Evolutionary conservation across 2,113 vertebrate genomes (phyloP), one percentile per base, ranked within the genome.

Genomic region (Cranoglanis bouderius): DNA sequence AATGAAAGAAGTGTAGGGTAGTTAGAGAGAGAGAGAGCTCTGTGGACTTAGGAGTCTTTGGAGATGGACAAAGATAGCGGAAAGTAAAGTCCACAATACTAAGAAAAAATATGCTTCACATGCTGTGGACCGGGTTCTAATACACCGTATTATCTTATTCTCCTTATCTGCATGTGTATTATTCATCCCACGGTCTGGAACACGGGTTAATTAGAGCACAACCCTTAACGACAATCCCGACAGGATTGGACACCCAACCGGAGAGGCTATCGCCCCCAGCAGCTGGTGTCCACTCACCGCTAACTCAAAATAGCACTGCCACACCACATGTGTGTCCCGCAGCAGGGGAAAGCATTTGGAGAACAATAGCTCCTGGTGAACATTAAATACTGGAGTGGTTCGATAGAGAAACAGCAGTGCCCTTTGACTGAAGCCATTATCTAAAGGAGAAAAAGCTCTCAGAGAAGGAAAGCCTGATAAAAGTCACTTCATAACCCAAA

Each of bases 141-240:
- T 59, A 29, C 35, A 29, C 32, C 1, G 21, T 26, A 40, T 59
- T 4, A 3, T 51, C 26, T 10, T 32, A 2, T 35, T 32, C 9
- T 55, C n/a, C 49, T 78, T 8, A 53, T 35, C 78, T 40, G 21
- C 21, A 24, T 26, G 16, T n/a, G 77, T 7, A 32, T 80, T 51
- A n/a, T 80, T 80, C 6, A 3, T 18, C 18, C 29, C 40, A 29
- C 75, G 77, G 59, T 82, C 82, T 35, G 13, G 40, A 85, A 85
- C n/a, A 40, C 26, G 46, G 86, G 70, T 87, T 89, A 88, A 88
- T 91, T 86, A 89, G 77, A 86, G 67, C n/a, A 6, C 26, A 85
- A 63, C 74, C 78, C 35, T 80, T 83, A 88, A 86, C 61, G 67
- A 84, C 57, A 67, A 89, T 78, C n/a, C 84, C 81, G 74, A 89